These are phyloP conservation scores for Orientallactaga bullata DNA, from an alignment of 2,113 vertebrate species.

Conservation along the genomic window DNA sequence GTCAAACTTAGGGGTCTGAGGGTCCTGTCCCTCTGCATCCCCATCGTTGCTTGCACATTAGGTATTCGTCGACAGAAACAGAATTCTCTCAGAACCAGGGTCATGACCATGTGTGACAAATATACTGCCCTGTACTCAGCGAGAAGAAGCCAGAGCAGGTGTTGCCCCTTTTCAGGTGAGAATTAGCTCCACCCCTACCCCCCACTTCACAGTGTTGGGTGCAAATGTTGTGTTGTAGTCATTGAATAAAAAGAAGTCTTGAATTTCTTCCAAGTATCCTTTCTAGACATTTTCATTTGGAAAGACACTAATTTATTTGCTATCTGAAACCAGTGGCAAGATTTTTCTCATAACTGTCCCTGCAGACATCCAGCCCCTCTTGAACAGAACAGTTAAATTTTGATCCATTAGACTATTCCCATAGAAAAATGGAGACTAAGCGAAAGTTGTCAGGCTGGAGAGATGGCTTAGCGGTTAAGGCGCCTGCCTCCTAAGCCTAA, in stretches of 20 bases:
- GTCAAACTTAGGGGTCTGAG: neutral
- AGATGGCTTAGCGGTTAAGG: too few species aligned
- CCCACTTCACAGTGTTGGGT: neutral
- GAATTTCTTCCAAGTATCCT: conserved; percentile 86
- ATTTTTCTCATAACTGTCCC: conserved; percentile 91
- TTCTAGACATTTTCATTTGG: conserved; percentile 92
- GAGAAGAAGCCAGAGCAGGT: neutral
- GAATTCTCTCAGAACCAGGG: conserved; percentile 50
- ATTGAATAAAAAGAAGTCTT: too few species aligned
- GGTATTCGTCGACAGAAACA: neutral
- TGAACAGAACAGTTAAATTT: neutral
- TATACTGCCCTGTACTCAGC: neutral
- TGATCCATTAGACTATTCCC: neutral
- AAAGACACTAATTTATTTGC: conserved; percentile 93
- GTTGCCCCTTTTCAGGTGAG: conserved; percentile 17
- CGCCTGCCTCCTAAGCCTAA: too few species aligned
- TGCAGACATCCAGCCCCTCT: conserved; percentile 90
- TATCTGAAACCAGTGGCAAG: conserved; percentile 90
- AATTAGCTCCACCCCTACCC: neutral
- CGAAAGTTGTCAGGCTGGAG: too few species aligned
- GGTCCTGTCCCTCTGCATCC: neutral
- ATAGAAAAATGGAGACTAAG: neutral
- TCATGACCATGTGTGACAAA: neutral
- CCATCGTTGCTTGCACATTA: neutral
- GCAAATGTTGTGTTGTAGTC: conserved; percentile 75